Conservation (phyloP, 2,888 invertebrate genomes). For the Lapara coniferarum region DNA sequence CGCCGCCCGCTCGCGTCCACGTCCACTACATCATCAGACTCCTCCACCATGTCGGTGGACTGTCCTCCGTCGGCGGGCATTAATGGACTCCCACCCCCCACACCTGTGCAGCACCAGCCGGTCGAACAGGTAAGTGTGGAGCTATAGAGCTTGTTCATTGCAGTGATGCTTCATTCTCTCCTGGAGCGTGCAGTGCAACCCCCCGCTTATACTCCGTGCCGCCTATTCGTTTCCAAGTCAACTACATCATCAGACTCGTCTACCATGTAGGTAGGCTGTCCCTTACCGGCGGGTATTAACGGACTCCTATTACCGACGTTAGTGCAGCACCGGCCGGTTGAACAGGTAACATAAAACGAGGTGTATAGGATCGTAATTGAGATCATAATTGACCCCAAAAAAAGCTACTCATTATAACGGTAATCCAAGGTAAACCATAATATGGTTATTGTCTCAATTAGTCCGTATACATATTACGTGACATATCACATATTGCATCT, state of each 20-base stretch:
- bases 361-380: too few relatives aligned
- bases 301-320: conserved; percentile 59
- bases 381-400: too few relatives aligned
- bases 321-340: conserved; percentile 57
- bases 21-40: conserved; percentile 87
- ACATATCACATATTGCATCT: too few relatives aligned
- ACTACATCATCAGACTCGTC: conserved; percentile 87
- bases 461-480: too few relatives aligned
- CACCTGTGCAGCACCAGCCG: conserved; percentile 57
- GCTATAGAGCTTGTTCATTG: neutral
- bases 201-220: conserved; percentile 77
- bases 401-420: too few relatives aligned
- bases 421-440: too few relatives aligned
- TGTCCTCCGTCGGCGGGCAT: conserved; percentile 70
- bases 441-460: too few relatives aligned
- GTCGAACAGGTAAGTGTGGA: conserved; percentile 63
- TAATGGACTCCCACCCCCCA: conserved; percentile 59
- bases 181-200: conserved; percentile 82
- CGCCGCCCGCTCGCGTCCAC: conserved; percentile 85
- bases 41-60: conserved; percentile 83
- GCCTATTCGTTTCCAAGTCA: conserved; percentile 86
- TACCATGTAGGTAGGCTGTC: conserved; percentile 80
- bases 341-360: conserved; percentile 45
- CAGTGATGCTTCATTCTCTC: conserved; percentile 88
- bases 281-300: conserved; percentile 66